A percentile compares a stretch with the other conserved stretches of the same genome.
phyloP scores from a whole-genome alignment of 2,113 vertebrate genomes.

The Indri indri region DNA sequence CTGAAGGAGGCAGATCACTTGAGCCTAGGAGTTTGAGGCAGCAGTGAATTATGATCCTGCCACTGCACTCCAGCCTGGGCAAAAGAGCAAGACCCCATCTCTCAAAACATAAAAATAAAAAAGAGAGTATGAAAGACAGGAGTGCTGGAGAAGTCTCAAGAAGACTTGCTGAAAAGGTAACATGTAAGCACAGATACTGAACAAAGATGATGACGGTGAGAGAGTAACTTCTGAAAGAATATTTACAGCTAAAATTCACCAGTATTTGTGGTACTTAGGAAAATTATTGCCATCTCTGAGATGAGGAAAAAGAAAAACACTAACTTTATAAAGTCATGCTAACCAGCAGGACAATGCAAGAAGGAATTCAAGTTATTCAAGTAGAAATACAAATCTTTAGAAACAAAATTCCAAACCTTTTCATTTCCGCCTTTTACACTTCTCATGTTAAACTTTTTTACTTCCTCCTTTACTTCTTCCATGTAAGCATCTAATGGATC shows the following conservation, averaged over 20 bases:
- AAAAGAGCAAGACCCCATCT: background rate
- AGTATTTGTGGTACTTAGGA: background rate
- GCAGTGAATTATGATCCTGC: background rate
- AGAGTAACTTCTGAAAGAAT: background rate
- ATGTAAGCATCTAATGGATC: constrained; percentile 98
- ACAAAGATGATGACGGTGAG: background rate
- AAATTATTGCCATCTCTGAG: background rate
- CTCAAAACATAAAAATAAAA: background rate
- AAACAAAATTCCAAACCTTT: constrained; percentile 87
- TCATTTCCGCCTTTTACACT: constrained; percentile 94
- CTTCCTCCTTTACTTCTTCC: constrained; percentile 99
- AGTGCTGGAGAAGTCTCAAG: background rate
- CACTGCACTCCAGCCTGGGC: background rate
- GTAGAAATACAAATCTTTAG: background rate
- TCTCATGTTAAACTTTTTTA: constrained; percentile 99
- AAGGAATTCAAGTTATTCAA: background rate
- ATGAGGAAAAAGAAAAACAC: background rate
- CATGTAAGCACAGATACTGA: background rate
- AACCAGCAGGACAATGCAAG: background rate
- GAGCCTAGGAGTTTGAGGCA: background rate
- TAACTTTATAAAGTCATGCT: background rate
- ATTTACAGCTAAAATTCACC: background rate
- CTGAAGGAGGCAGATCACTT: background rate
- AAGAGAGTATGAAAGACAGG: background rate
- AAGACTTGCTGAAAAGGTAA: background rate